These are phyloP conservation scores for Eulemur mongoz DNA, from an alignment of 2,797 vertebrate genomes.

Conservation along the genomic window DNA sequence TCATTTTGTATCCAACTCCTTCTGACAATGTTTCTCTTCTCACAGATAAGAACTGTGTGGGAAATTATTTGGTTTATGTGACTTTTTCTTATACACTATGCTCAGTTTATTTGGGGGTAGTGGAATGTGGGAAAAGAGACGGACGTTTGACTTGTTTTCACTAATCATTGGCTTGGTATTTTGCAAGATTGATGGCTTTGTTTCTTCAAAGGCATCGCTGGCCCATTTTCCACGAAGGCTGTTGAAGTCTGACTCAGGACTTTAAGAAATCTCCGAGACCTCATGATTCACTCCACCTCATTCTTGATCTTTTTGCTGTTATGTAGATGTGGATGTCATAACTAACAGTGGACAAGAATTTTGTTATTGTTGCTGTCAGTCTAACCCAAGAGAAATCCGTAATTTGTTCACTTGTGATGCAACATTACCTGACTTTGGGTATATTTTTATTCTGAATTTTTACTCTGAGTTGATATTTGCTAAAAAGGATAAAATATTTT, in stretches of 20 bases:
- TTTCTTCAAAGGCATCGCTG: conserved; percentile 63
- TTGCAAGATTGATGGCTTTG: conserved; percentile 44
- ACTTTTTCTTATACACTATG: conserved; percentile 14
- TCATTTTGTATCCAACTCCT: conserved; percentile 20
- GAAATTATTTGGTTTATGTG: conserved; percentile 50
- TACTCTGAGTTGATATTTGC: conserved; percentile 28
- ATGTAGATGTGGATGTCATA: background rate
- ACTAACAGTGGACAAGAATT: background rate
- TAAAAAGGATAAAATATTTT: conserved; percentile 23
- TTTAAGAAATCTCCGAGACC: conserved; percentile 47
- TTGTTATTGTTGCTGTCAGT: background rate
- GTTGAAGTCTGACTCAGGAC: conserved; percentile 38
- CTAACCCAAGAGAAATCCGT: background rate
- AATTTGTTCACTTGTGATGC: background rate
- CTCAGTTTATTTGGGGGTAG: conserved; percentile 39
- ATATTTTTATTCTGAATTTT: conserved; percentile 26
- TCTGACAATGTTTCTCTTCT: conserved; percentile 57
- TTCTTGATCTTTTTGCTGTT: conserved; percentile 32
- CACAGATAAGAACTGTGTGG: conserved; percentile 50
- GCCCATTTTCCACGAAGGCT: conserved; percentile 51
- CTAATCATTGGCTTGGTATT: conserved; percentile 52
- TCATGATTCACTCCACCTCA: background rate
- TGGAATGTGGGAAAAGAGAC: conserved; percentile 43
- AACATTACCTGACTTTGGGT: background rate
- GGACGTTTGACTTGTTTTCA: conserved; percentile 39